These are phyloP conservation scores for Grallaria varia DNA, from an alignment of 2,113 vertebrate species.

Conservation along the genomic window DNA sequence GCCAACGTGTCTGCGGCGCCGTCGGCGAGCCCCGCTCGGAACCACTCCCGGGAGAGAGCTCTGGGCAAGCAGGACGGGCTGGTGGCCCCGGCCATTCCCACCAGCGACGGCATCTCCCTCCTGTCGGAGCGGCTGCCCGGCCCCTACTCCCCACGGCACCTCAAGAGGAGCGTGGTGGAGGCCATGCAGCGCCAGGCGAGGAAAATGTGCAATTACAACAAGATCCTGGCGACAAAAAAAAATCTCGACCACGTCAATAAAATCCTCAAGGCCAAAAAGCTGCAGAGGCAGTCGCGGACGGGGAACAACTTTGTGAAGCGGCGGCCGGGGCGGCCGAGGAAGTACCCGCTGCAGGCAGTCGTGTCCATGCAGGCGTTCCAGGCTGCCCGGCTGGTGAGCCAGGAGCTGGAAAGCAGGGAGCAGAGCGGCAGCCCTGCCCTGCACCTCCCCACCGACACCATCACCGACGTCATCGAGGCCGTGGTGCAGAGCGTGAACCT, in stretches of 20 bases:
- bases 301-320: constrained; percentile 87
- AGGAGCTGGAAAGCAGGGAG: constrained; percentile 43
- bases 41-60: constrained; percentile 64
- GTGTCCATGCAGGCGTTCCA: constrained; percentile 74
- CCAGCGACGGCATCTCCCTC: neutral
- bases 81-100: neutral
- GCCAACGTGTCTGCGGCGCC: constrained; percentile 48
- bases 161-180: constrained; percentile 79
- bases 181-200: constrained; percentile 80
- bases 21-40: constrained; percentile 59
- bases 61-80: constrained; percentile 66
- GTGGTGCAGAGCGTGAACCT: constrained; percentile 81
- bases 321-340: constrained; percentile 89
- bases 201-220: constrained; percentile 83
- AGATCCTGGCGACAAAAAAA: constrained; percentile 83
- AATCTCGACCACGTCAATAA: constrained; percentile 85
- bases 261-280: constrained; percentile 82
- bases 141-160: constrained; percentile 58
- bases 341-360: constrained; percentile 79
- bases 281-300: constrained; percentile 77
- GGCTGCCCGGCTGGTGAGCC: constrained; percentile 45
- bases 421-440: constrained; percentile 50
- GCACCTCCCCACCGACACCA: constrained; percentile 66
- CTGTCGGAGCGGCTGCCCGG: constrained; percentile 56
- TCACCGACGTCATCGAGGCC: constrained; percentile 80